These are phyloP conservation scores for Lonchura striata DNA, from an alignment of 2,113 vertebrate genomes.

Conservation along the genomic window DNA sequence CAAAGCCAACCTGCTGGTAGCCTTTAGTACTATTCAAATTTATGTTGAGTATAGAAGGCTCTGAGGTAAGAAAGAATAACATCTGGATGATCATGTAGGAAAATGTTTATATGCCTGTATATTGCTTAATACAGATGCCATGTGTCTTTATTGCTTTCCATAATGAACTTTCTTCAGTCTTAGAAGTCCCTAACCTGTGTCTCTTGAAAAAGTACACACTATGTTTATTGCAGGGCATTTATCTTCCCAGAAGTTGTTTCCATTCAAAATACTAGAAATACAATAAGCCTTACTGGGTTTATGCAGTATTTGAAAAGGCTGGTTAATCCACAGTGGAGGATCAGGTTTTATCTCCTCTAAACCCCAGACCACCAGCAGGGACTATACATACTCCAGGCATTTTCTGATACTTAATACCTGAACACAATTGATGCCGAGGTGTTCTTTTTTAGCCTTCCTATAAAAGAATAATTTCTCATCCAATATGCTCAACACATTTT, in stretches of 20 bases:
- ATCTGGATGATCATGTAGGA: neutral
- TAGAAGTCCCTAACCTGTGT: neutral
- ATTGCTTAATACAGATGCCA: neutral
- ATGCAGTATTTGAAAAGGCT: neutral
- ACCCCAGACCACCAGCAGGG: slow-evolving; percentile 8
- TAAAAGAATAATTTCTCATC: neutral
- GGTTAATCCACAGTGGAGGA: slow-evolving; percentile 19
- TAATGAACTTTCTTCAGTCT: neutral
- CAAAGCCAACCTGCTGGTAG: neutral
- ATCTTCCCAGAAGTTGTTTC: neutral
- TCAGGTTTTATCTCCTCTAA: slow-evolving; percentile 55
- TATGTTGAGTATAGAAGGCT: neutral
- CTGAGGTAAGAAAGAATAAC: neutral
- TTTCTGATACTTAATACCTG: slow-evolving; percentile 15
- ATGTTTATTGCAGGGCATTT: neutral
- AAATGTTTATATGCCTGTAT: neutral
- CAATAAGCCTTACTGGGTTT: slow-evolving; percentile 8
- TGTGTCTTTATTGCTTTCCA: neutral
- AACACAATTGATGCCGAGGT: neutral
- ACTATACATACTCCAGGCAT: neutral
- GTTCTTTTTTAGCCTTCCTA: neutral
- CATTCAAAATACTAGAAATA: neutral
- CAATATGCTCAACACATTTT: neutral
- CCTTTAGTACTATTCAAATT: neutral
- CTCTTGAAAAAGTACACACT: neutral